A percentile compares a stretch with the other conserved stretches of the same genome.
Conservation (phyloP, 2,113 vertebrate genomes). For the Syngnathus floridae region DNA sequence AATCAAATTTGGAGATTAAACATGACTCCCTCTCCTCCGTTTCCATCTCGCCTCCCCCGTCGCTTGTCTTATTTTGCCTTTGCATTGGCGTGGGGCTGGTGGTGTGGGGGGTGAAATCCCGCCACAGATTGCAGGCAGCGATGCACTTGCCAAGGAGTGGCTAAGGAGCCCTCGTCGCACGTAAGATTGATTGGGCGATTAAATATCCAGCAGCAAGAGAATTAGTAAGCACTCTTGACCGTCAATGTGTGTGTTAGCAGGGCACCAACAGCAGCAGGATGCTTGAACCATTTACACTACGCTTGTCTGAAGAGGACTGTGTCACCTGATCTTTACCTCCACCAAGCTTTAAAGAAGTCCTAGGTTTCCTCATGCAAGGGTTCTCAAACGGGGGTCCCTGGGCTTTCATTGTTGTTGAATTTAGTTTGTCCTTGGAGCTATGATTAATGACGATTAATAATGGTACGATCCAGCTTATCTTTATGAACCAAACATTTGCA, state of each 20-base stretch:
- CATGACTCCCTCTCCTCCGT: constrained; percentile 38
- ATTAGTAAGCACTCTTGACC: constrained; percentile 61
- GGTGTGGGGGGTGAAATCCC: constrained; percentile 34
- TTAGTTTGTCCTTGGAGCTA: too few relatives aligned
- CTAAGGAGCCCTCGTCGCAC: constrained; percentile 62
- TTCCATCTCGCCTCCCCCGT: constrained; percentile 34
- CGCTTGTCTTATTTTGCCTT: constrained; percentile 40
- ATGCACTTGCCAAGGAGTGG: constrained; percentile 58
- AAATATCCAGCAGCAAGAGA: constrained; percentile 61
- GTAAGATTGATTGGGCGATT: constrained; percentile 70
- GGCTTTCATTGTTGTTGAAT: too few relatives aligned
- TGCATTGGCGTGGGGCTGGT: constrained; percentile 26
- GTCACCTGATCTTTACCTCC: not conserved
- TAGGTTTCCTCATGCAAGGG: too few relatives aligned
- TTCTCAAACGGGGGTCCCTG: too few relatives aligned
- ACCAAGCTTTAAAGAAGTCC: too few relatives aligned
- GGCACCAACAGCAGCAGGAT: constrained; percentile 16
- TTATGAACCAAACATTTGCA: too few relatives aligned
- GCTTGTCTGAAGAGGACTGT: not conserved
- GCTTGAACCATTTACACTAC: not conserved
- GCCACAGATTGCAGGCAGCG: constrained; percentile 55
- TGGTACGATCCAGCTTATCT: too few relatives aligned
- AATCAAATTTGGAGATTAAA: constrained; percentile 76
- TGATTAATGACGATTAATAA: too few relatives aligned
- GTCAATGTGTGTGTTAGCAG: constrained; percentile 23